Percentiles rank a stretch among this genome's conserved stretches.
Conservation (phyloP, 2,797 vertebrate species). For the Siniperca undulata region DNA sequence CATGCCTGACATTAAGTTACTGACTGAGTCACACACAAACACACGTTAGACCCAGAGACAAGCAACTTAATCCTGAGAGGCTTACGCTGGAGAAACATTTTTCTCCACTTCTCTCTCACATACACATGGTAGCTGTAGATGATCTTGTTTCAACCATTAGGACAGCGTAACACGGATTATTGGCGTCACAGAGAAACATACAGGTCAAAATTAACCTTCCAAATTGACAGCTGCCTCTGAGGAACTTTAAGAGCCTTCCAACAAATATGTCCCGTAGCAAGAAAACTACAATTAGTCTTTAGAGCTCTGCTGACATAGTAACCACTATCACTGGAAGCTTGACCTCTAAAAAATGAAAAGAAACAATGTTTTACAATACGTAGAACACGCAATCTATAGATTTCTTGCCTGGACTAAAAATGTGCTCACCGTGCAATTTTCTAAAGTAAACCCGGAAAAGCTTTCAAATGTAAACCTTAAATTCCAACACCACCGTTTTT, state of each 20-base stretch:
- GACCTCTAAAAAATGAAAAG: not conserved
- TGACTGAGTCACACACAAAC: conserved; percentile 28
- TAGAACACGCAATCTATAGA: not conserved
- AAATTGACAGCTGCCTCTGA: conserved; percentile 76
- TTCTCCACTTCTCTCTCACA: conserved; percentile 32
- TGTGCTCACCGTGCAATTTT: not conserved
- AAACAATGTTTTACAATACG: not conserved
- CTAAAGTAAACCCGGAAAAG: conserved; percentile 8
- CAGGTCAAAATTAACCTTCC: conserved; percentile 66
- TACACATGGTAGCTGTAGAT: conserved; percentile 35
- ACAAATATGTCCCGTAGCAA: conserved; percentile 51
- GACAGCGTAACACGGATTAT: conserved; percentile 49
- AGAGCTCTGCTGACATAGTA: conserved; percentile 42
- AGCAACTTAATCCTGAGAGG: conserved; percentile 22
- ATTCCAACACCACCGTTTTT: conserved; percentile 44
- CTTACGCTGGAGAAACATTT: conserved; percentile 27
- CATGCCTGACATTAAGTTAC: conserved; percentile 18
- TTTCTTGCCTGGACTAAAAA: not conserved
- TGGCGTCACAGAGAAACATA: conserved; percentile 60
- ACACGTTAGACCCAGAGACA: conserved; percentile 10
- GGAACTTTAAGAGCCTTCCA: conserved; percentile 67
- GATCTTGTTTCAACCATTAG: conserved; percentile 65
- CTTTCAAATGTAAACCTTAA: conserved; percentile 40
- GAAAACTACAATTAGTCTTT: conserved; percentile 62
- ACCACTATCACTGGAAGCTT: not conserved